A percentile compares a stretch with the other conserved stretches of the same genome.
phyloP scores from a whole-genome alignment of 2,888 invertebrate species.

The Idaea biselata region DNA sequence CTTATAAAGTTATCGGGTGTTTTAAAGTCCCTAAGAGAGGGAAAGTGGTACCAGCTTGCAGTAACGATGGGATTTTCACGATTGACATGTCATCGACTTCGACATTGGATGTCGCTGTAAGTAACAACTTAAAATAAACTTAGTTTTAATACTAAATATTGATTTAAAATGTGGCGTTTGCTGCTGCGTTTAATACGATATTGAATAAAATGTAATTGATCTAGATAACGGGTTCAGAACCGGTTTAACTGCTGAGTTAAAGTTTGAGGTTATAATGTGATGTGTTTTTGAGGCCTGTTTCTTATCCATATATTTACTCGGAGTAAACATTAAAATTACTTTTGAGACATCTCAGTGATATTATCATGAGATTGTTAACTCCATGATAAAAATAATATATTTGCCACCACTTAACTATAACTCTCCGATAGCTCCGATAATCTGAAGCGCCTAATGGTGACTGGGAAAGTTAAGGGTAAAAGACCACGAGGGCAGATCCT shows the following conservation, averaged over 20 bases:
- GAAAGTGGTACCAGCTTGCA: slow-evolving; percentile 62
- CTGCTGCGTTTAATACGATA: not conserved
- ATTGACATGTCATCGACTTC: slow-evolving; percentile 66
- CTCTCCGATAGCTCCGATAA: too few species aligned
- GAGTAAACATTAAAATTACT: too few species aligned
- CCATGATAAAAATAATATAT: too few species aligned
- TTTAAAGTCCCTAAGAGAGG: slow-evolving; percentile 57
- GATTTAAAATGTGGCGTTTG: not conserved
- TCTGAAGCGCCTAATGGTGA: too few species aligned
- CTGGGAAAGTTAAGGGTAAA: too few species aligned
- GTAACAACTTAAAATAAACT: slow-evolving; percentile 27
- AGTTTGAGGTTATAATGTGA: not conserved
- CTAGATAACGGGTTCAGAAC: not conserved
- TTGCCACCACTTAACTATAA: too few species aligned
- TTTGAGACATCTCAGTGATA: too few species aligned
- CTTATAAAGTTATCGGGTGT: slow-evolving; percentile 60
- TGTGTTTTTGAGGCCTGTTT: not conserved
- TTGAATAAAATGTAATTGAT: not conserved
- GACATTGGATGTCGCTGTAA: slow-evolving; percentile 67
- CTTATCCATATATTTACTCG: not conserved
- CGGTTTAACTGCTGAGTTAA: not conserved
- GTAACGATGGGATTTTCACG: slow-evolving; percentile 60
- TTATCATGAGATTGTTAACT: too few species aligned
- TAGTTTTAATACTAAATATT: not conserved
- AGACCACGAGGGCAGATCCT: too few species aligned